These are phyloP conservation scores for Paracanthobrama guichenoti DNA, from an alignment of 2,113 vertebrate species.

Conservation along the genomic window DNA sequence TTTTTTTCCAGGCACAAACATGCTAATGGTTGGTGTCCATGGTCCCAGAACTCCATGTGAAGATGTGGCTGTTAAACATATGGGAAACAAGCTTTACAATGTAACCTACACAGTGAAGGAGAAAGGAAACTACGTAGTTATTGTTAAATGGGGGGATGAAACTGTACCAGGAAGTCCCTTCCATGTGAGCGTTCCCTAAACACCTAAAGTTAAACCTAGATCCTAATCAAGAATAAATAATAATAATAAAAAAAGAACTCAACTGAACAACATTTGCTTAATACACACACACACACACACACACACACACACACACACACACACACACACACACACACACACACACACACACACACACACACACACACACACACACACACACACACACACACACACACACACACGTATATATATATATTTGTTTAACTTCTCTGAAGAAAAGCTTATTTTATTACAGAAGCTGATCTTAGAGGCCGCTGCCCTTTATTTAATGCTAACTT, in stretches of 20 bases:
- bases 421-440: background rate
- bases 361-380: too few species aligned
- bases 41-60: constrained; percentile 91
- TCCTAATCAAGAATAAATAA: background rate
- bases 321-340: too few species aligned
- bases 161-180: constrained; percentile 88
- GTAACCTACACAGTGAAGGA: constrained; percentile 92
- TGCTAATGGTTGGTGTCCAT: constrained; percentile 94
- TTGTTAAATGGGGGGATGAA: constrained; percentile 93
- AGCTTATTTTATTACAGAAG: constrained; percentile 2
- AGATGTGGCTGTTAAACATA: constrained; percentile 91
- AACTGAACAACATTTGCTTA: background rate
- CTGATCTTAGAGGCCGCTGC: background rate
- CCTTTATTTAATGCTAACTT: constrained; percentile 9
- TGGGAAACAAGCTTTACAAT: constrained; percentile 89
- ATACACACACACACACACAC: background rate
- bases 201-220: constrained; percentile 25
- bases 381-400: too few species aligned
- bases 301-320: too few species aligned
- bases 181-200: constrained; percentile 84
- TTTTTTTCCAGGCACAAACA: constrained; percentile 83
- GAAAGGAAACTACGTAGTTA: constrained; percentile 91
- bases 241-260: background rate
- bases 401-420: background rate
- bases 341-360: too few species aligned